A percentile compares a stretch with the other conserved stretches of the same genome.
phyloP scores from a whole-genome alignment of 1,140 invertebrate species.

The Copidosoma floridanum region DNA sequence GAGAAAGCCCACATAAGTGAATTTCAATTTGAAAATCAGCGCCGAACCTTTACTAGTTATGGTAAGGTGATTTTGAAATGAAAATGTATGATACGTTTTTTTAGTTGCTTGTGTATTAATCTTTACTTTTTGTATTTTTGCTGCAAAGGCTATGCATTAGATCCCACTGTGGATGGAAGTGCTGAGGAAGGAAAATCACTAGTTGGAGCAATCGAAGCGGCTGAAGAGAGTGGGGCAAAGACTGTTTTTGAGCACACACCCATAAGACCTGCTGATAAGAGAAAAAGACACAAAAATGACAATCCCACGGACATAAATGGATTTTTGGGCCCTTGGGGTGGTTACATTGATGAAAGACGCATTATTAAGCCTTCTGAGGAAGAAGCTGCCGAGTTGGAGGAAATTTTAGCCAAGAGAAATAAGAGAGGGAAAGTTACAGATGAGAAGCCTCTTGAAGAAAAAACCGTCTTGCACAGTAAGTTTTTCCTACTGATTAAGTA shows the following conservation, averaged over 20 bases:
- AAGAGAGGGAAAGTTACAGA: conserved; percentile 81
- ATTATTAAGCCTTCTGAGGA: conserved; percentile 88
- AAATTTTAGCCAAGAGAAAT: conserved; percentile 89
- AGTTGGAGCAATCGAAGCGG: conserved; percentile 65
- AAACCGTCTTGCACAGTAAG: conserved; percentile 91
- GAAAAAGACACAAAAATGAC: conserved; percentile 89
- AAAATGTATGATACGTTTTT: not conserved
- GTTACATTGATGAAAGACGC: conserved; percentile 86
- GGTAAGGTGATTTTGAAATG: conserved; percentile 55
- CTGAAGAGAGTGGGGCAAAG: conserved; percentile 68
- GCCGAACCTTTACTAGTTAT: conserved; percentile 91
- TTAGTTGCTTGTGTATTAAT: not conserved
- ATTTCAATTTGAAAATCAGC: conserved; percentile 98
- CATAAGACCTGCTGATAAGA: conserved; percentile 74
- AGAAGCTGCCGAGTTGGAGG: conserved; percentile 89
- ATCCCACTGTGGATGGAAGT: conserved; percentile 80
- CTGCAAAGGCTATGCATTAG: conserved; percentile 81
- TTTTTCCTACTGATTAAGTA: conserved; percentile 18
- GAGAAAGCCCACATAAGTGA: conserved; percentile 94
- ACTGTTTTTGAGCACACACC: conserved; percentile 87
- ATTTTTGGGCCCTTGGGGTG: conserved; percentile 96
- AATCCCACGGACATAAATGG: conserved; percentile 91
- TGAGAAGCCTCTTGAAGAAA: conserved; percentile 92
- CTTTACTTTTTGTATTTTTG: conserved; percentile 4
- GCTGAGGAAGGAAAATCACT: conserved; percentile 64